phyloP scores from a whole-genome alignment of 2,888 invertebrate species.

The Thymelicus sylvestris region DNA sequence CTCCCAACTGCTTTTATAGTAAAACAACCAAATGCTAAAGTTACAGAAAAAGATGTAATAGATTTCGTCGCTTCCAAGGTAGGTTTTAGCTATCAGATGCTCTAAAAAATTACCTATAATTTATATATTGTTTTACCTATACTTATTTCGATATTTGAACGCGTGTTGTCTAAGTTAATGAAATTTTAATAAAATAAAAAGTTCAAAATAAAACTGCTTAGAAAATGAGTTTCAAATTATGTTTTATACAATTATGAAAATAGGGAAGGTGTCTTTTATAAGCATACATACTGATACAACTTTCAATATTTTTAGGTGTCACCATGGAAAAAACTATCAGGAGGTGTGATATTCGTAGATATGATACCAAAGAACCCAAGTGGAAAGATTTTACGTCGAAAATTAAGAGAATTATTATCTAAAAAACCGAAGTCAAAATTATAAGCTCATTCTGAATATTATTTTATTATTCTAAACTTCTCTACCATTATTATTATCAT shows the following conservation, averaged over 20 bases:
- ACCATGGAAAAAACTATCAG: conserved; percentile 88
- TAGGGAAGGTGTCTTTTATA: too few relatives aligned
- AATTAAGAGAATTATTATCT: conserved; percentile 63
- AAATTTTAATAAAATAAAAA: too few relatives aligned
- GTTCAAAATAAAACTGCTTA: too few relatives aligned
- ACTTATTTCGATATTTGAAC: too few relatives aligned
- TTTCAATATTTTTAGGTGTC: conserved; percentile 70
- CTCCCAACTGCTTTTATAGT: conserved; percentile 69
- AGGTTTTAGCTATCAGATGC: not conserved
- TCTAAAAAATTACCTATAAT: too few relatives aligned
- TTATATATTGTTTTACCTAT: too few relatives aligned
- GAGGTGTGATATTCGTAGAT: conserved; percentile 89
- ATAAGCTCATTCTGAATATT: conserved; percentile 37
- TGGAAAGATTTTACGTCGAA: conserved; percentile 90
- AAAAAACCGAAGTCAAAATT: conserved; percentile 52
- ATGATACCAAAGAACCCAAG: conserved; percentile 89
- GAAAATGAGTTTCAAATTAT: too few relatives aligned
- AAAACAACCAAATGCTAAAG: conserved; percentile 49
- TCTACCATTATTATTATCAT: too few relatives aligned
- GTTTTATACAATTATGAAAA: too few relatives aligned
- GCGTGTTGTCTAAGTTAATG: too few relatives aligned
- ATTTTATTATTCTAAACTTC: too few relatives aligned
- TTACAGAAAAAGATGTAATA: conserved; percentile 60
- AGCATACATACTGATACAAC: too few relatives aligned
- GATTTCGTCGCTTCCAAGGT: conserved; percentile 62